Conservation (phyloP, 53 echinoderm and acorn worm species). For the Temnopleurus reevesii region DNA sequence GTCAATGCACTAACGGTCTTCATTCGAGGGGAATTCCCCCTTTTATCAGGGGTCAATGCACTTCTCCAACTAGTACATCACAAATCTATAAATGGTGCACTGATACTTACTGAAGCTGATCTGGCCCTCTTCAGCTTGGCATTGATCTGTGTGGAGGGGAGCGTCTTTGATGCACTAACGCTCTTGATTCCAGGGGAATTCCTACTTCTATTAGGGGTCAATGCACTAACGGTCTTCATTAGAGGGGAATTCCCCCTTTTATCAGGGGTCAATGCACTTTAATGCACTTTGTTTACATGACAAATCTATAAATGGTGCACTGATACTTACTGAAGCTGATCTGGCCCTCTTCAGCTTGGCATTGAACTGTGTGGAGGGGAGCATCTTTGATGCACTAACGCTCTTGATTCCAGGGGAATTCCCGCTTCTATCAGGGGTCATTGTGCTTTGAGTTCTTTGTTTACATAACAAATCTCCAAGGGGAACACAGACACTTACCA, state of each 20-base stretch:
- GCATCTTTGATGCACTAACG: constrained; percentile 29
- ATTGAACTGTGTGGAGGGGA: constrained; percentile 55
- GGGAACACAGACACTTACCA: no score
- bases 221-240: no score
- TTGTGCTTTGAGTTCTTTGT: constrained; percentile 27
- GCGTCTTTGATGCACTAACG: constrained; percentile 33
- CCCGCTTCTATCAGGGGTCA: constrained; percentile 30
- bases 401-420: constrained; percentile 17
- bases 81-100: no score
- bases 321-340: constrained; percentile 51
- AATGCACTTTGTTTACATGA: no score
- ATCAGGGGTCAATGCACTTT: no score
- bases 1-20: constrained; percentile 44
- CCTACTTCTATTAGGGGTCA: constrained; percentile 26
- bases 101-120: constrained; percentile 51
- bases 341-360: constrained; percentile 42
- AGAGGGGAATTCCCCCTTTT: no score
- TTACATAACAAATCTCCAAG: no score
- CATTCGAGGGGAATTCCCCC: not conserved
- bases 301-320: no score
- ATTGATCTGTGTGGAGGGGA: constrained; percentile 54
- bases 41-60: constrained; percentile 48
- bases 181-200: constrained; percentile 17
- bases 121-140: constrained; percentile 42
- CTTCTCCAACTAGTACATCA: not conserved